These are phyloP conservation scores for Schizopygopsis pylzovi DNA, from an alignment of 2,797 vertebrate species.

Conservation along the genomic window DNA sequence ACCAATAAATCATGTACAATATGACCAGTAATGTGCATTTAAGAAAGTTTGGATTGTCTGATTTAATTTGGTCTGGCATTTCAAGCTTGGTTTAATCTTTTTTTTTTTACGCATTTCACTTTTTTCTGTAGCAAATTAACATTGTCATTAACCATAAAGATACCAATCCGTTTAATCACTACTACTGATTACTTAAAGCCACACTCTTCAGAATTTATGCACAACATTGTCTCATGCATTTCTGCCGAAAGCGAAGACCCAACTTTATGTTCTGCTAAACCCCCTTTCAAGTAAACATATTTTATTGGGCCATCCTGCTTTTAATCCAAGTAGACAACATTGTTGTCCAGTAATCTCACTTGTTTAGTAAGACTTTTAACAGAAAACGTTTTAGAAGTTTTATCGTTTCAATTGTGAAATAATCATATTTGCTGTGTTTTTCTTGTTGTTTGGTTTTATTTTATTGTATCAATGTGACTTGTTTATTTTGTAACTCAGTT, in stretches of 20 bases:
- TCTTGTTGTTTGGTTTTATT: neutral
- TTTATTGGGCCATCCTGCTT: neutral
- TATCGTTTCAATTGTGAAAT: too few relatives aligned
- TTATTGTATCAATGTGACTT: neutral
- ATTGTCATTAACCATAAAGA: neutral
- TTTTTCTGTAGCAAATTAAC: neutral
- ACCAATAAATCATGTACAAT: neutral
- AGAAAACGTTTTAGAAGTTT: too few relatives aligned
- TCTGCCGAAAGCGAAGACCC: neutral
- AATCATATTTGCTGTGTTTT: neutral
- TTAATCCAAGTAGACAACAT: neutral
- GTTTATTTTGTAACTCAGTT: neutral
- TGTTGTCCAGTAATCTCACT: neutral
- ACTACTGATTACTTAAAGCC: neutral
- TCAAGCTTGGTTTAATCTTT: neutral
- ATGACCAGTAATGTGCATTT: neutral
- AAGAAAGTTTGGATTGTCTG: neutral
- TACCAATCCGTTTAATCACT: neutral
- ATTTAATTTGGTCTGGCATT: neutral
- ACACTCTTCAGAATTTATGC: neutral
- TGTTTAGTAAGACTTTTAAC: too few relatives aligned
- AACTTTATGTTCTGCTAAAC: too few relatives aligned
- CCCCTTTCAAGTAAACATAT: too few relatives aligned
- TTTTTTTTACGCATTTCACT: neutral
- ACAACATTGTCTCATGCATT: neutral